Evolutionary conservation across 2,888 invertebrate species (phyloP), one percentile per base, ranked within the genome.

Genomic region (Drosophila flavopinicola): DNA sequence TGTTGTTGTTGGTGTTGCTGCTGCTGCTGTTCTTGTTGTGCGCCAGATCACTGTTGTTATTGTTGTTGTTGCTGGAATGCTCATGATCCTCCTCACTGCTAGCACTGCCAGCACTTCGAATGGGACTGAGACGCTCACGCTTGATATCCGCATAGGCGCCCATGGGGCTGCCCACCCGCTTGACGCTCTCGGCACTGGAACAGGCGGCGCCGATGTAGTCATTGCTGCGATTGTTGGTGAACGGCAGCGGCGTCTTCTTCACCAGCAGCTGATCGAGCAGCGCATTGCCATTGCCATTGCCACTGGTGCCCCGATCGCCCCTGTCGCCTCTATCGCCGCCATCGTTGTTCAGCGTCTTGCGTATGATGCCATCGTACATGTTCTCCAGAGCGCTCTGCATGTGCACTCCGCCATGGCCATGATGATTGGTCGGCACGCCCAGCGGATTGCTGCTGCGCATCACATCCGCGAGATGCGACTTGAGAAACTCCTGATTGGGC

Each of bases 281-380:
- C 7, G 94, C 93, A 92, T 92, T 78, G 92, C 94, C 75, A 23
- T 75, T 66, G n/a, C 66, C 66, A 37, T 27, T 60, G 29, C 47
- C 45, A 10, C 24, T 44, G 25, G 15, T 42, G 15, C 30, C 48
- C 17, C 42, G 27, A 23, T 83, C 76, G 35, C n/a, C n/a, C n/a
- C n/a, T n/a, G n/a, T n/a, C n/a, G n/a, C n/a, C n/a, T n/a, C n/a
- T n/a, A n/a, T n/a, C n/a, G n/a, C n/a, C n/a, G n/a, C 66, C 72
- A 92, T 92, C 88, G 93, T 67, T 85, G 88, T 92, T 78, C 66
- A 97, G 92, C 75, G 95, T 95, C 74, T 96, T 95, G 80, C 96
- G 92, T 76, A 97, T 97, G 82, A 96, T 95, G 48, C 96, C 96
- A 88, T 96, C 93, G 92, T 95, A 93, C 45, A 94, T 90, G 48